Conservation (phyloP, 2,113 vertebrate species). For the Coryphaenoides rupestris region DNA sequence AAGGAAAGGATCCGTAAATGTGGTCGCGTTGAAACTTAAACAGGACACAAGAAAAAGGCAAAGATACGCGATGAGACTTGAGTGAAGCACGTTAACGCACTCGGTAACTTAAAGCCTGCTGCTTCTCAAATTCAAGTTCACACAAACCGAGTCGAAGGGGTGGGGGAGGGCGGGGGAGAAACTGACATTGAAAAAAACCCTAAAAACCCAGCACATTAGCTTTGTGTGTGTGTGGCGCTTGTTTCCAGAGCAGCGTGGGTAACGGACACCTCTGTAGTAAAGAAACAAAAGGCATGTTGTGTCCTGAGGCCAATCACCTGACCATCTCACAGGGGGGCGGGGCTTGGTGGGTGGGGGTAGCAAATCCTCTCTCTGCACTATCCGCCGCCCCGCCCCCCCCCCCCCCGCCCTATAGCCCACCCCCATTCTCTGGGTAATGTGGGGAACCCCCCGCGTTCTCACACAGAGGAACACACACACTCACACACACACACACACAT, state of each 20-base stretch:
- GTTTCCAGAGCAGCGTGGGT: constrained; percentile 36
- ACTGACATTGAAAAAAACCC: too few species aligned
- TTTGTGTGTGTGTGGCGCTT: constrained; percentile 17
- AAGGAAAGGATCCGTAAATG: too few species aligned
- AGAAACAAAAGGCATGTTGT: constrained; percentile 47
- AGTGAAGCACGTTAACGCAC: constrained; percentile 44
- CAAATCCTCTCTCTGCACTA: constrained; percentile 39
- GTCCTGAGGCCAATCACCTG: constrained; percentile 49
- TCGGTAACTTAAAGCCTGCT: constrained; percentile 28
- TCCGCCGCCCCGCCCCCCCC: constrained; percentile 18
- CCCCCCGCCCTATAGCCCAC: too few species aligned
- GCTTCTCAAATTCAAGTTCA: constrained; percentile 60
- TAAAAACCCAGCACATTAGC: constrained; percentile 25
- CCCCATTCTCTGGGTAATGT: constrained; percentile 40
- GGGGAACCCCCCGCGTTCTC: constrained; percentile 46
- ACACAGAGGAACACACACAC: constrained; percentile 1
- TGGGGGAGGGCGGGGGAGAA: too few species aligned
- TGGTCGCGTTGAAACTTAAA: background rate
- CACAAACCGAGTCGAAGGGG: constrained; percentile 29
- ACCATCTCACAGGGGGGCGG: constrained; percentile 10
- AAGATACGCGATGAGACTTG: constrained; percentile 36
- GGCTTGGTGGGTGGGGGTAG: constrained; percentile 44
- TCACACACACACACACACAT: background rate
- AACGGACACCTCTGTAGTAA: constrained; percentile 50
- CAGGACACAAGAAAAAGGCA: constrained; percentile 4